A percentile compares a stretch with the other conserved stretches of the same genome.
phyloP scores from a whole-genome alignment of 2,797 vertebrate genomes.

The Lagodon rhomboides region DNA sequence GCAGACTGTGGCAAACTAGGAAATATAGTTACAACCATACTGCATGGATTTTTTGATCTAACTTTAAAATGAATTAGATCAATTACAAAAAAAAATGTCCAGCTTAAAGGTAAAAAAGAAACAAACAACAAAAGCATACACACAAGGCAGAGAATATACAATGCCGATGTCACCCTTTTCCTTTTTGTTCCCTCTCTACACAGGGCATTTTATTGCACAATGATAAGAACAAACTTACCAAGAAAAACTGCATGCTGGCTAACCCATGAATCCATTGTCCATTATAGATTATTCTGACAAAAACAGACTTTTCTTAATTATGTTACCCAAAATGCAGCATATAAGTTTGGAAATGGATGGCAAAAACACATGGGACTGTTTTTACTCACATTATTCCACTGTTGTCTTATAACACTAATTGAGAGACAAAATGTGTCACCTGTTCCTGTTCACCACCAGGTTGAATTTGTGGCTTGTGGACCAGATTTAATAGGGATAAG shows the following conservation, averaged over 20 bases:
- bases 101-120: neutral
- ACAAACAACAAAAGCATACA: neutral
- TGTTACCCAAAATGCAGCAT: neutral
- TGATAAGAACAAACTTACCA: neutral
- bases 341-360: neutral
- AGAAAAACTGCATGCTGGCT: neutral
- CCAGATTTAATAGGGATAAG: constrained; percentile 72
- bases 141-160: neutral
- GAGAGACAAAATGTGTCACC: constrained; percentile 57
- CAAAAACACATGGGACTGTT: neutral
- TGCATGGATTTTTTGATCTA: too few relatives aligned
- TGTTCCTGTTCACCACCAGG: constrained; percentile 49
- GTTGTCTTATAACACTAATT: neutral
- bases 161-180: neutral
- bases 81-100: too few relatives aligned
- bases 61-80: too few relatives aligned
- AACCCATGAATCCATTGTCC: neutral
- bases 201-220: neutral
- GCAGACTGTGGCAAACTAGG: neutral
- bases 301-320: neutral
- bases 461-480: constrained; percentile 61
- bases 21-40: too few relatives aligned
- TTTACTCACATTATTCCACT: neutral
- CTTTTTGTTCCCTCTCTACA: neutral
- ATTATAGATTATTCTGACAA: neutral